These are phyloP conservation scores for Heterodera carotae DNA, from an alignment of 1,140 invertebrate species.

Conservation along the genomic window DNA sequence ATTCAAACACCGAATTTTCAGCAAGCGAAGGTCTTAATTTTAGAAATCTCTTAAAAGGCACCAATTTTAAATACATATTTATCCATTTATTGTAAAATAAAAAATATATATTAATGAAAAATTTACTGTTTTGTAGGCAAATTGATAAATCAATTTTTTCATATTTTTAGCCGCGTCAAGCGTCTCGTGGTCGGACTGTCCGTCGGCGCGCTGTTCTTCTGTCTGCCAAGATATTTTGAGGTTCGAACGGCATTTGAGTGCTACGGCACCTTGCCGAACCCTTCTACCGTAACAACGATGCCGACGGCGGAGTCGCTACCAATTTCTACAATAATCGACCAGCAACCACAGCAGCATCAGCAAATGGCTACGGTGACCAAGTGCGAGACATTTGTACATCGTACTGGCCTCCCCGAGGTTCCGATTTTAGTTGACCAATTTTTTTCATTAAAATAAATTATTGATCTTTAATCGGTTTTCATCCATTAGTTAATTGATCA, in stretches of 20 bases:
- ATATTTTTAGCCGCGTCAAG: conserved; percentile 56
- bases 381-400: conserved; percentile 22
- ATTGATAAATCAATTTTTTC: conserved; percentile 10
- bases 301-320: not conserved
- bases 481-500: too few relatives aligned
- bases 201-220: conserved; percentile 57
- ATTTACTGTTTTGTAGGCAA: not conserved
- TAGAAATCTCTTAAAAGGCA: not conserved
- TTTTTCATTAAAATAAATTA: too few relatives aligned
- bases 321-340: not conserved
- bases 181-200: conserved; percentile 54
- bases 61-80: not conserved
- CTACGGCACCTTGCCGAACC: not conserved
- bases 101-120: not conserved
- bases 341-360: not conserved
- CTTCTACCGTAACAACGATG: not conserved
- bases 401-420: conserved; percentile 51
- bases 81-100: too few relatives aligned
- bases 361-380: not conserved
- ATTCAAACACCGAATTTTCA: conserved; percentile 58
- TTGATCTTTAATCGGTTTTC: not conserved
- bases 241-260: conserved; percentile 44
- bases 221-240: conserved; percentile 60
- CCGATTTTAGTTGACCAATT: too few relatives aligned
- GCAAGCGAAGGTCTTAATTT: conserved; percentile 55